A percentile compares a stretch with the other conserved stretches of the same genome.
These are phyloP conservation scores for Cyprinodon variegatus DNA, from an alignment of 2,113 vertebrate genomes.

Conservation along the genomic window DNA sequence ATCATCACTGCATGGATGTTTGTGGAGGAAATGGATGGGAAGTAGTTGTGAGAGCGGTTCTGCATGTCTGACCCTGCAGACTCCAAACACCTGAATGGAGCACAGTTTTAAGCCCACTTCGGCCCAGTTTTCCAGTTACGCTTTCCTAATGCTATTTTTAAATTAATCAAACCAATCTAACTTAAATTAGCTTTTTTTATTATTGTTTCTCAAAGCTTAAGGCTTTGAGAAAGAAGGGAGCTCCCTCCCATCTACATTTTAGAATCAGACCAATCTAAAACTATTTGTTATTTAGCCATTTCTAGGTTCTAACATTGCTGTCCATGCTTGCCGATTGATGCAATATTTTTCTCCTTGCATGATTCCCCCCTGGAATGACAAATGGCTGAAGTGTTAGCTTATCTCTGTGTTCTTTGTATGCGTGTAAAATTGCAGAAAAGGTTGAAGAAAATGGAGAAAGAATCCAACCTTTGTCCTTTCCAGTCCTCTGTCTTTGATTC, in stretches of 20 bases:
- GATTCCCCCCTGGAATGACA: conserved; percentile 22
- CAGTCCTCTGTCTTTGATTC: conserved; percentile 41
- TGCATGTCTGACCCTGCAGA: conserved; percentile 55
- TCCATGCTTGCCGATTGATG: too few relatives aligned
- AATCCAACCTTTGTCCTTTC: conserved; percentile 58
- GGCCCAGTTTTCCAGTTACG: conserved; percentile 5
- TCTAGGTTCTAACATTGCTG: too few relatives aligned
- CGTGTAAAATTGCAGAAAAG: conserved; percentile 28
- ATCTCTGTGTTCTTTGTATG: conserved; percentile 33
- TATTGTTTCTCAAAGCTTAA: conserved; percentile 32
- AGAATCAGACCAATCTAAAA: conserved; percentile 26
- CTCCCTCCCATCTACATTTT: conserved; percentile 2
- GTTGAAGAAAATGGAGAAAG: conserved; percentile 51
- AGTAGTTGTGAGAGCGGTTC: conserved; percentile 30
- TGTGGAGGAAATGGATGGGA: conserved; percentile 24
- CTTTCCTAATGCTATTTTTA: neutral
- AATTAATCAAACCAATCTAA: conserved; percentile 1
- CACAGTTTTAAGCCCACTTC: conserved; percentile 44
- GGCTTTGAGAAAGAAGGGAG: conserved; percentile 6
- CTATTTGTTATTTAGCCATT: too few relatives aligned
- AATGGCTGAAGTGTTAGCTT: conserved; percentile 34
- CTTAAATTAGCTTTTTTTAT: neutral
- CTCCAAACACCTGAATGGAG: conserved; percentile 30
- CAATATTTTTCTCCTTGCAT: conserved; percentile 60
- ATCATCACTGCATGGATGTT: conserved; percentile 63